Evolutionary conservation across 2,888 invertebrate species (phyloP).

Genomic region (Mayetiola destructor): DNA sequence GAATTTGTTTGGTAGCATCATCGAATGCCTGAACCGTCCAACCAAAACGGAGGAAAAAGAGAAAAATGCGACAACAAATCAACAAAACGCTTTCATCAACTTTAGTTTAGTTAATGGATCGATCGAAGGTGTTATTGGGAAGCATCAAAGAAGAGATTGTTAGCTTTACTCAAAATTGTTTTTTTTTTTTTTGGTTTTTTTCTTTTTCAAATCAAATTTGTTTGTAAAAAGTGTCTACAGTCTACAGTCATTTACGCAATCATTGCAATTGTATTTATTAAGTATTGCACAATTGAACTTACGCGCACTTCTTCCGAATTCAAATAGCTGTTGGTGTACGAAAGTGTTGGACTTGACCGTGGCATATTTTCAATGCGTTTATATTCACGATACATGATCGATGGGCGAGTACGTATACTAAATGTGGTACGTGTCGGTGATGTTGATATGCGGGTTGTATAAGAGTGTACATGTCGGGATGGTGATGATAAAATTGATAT

Average conservation of each 20-base stretch:
- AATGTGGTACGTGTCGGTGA: conserved; percentile 39
- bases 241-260: too few species aligned
- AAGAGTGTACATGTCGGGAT: conserved; percentile 27
- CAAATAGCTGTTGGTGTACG: conserved; percentile 61
- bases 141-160: too few species aligned
- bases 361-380: conserved; percentile 52
- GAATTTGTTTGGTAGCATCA: conserved; percentile 67
- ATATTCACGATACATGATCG: conserved; percentile 50
- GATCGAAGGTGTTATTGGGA: neutral
- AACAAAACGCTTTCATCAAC: too few species aligned
- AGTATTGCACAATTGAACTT: conserved; percentile 29
- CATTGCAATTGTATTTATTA: neutral
- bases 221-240: too few species aligned
- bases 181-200: too few species aligned
- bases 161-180: too few species aligned
- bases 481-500: conserved; percentile 29
- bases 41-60: neutral
- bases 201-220: too few species aligned
- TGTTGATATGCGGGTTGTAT: conserved; percentile 45
- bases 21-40: conserved; percentile 52
- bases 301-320: conserved; percentile 63
- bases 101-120: neutral
- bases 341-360: conserved; percentile 45
- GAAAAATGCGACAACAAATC: neutral
- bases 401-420: conserved; percentile 45